Base-by-base conservation (phyloP, 2,113 vertebrate genomes). In the Gambusia affinis region DNA sequence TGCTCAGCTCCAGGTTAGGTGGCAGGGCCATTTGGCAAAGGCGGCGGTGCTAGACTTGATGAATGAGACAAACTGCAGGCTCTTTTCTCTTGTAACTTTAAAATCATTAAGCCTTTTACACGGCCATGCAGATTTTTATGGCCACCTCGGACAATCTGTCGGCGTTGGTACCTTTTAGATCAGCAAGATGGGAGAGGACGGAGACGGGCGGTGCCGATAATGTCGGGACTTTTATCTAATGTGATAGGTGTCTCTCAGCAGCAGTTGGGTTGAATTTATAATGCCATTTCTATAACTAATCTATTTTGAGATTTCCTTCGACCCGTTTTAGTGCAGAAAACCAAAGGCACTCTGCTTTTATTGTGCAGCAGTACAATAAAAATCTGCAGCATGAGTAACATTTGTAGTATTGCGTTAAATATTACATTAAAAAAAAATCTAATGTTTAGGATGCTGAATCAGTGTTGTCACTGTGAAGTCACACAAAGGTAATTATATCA, bases 51-150 rank as follows among this genome's bases (percentile, higher is more conserved):
- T 93, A 85, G 89, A 94, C 84, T 90, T 94, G 94, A 94, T 94
- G 93, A 87, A 95, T 93, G 90, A 87, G 86, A 85, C 85, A 82
- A 86, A 88, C 81, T 86, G 75, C 76, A 67, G 78, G 79, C 91
- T 89, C 92, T 94, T 90, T 88, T 90, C 92, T 87, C 92, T 85
- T 93, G 93, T 94, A 94, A 94, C 93, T 93, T 93, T 92, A 80
- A 94, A 94, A 94, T 95, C 91, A 95, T 95, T 93, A 94, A 94
- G 92, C 93, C 88, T 94, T 90, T 93, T 92, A 92, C 87, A 92
- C 80, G 84, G 80, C 83, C 86, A 92, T 89, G 88, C 84, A 88
- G 90, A 90, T 92, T 92, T 93, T 92, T 91, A 95, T 87, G 44
- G 88, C 90, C 91, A 85, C 88, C 83, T 89, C 84, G 72, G 81